Base-by-base conservation (phyloP, 2,888 invertebrate genomes). In the Diaprepes abbreviatus region DNA sequence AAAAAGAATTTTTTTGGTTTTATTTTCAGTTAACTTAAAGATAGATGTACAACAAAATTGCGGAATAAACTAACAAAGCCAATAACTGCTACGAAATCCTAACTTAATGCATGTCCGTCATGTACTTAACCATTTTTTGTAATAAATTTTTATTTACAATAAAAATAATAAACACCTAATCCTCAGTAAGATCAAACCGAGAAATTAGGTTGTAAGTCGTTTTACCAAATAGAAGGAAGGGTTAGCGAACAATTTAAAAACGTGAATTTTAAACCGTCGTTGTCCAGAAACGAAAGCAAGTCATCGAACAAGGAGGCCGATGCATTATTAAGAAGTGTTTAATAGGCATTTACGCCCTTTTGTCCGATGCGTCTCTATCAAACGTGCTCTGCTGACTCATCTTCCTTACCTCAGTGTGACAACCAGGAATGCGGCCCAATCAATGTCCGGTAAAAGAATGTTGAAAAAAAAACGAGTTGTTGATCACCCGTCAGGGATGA, bases 271-370 rank as follows among this genome's bases (percentile, higher is more conserved):
- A n/a, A n/a, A n/a, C n/a, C n/a, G n/a, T 28, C 28, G 28, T n/a
- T 16, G 28, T 28, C 12, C 28, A 50, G 9, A 50, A 50, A 50
- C 16, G 48, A 28, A 50, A 16, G 48, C 48, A 50, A 48, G 48
- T 65, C 57, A 52, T 45, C 52, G 17, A 35, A 45, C 71, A 62
- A 71, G 55, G 36, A 66, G 52, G 38, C 57, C 58, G 67, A 62
- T 58, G 67, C 67, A 48, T 71, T 67, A 71, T 71, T 71, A 76
- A 77, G 75, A 75, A 77, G 76, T 76, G 76, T 80, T 81, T 81
- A 82, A 82, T 82, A 80, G 81, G 81, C 80, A 81, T 82, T 82
- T 82, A 82, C 81, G 80, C 81, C 82, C 81, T 82, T 81, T 81
- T 78, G 79, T 76, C 79, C 78, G 79, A 80, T 79, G 81, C 80